Percentiles rank a stretch among this genome's conserved stretches.
These are phyloP conservation scores for Peucedramus taeniatus DNA, from an alignment of 2,113 vertebrate species.

Conservation along the genomic window DNA sequence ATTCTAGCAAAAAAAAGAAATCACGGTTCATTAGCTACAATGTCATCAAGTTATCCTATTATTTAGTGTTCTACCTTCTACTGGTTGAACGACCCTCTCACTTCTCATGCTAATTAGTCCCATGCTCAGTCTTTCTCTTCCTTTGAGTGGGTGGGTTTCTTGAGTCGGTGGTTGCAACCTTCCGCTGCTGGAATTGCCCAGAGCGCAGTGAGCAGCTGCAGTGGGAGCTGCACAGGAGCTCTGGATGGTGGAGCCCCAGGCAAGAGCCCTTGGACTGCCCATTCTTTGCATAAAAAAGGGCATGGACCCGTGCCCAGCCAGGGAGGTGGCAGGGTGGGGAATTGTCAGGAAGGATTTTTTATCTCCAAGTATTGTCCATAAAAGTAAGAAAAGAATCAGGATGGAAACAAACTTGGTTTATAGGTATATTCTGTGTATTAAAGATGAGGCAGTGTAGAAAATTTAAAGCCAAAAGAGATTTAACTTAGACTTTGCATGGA, in stretches of 20 bases:
- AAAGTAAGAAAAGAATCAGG: background rate
- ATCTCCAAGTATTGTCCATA: background rate
- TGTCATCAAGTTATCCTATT: background rate
- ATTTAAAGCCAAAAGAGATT: background rate
- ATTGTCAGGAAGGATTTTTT: background rate
- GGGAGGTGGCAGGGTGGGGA: background rate
- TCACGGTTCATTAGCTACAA: fast-evolving
- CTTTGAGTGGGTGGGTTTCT: background rate
- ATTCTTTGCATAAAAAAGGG: background rate
- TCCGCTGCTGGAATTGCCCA: background rate
- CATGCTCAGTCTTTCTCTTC: background rate
- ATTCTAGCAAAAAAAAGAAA: background rate
- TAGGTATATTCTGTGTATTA: background rate
- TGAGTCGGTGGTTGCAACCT: fast-evolving
- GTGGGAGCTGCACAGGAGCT: background rate
- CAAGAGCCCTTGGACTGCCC: fast-evolving
- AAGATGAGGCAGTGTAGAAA: background rate
- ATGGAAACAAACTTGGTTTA: background rate
- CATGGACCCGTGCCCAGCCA: too few species aligned
- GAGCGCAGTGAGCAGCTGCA: fast-evolving
- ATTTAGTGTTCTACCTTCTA: background rate
- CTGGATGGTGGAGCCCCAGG: background rate
- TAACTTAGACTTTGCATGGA: background rate
- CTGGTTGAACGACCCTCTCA: background rate
- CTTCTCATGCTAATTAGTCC: background rate